Base-by-base conservation (phyloP, 2,797 vertebrate species). In the Caiman crocodilus region DNA sequence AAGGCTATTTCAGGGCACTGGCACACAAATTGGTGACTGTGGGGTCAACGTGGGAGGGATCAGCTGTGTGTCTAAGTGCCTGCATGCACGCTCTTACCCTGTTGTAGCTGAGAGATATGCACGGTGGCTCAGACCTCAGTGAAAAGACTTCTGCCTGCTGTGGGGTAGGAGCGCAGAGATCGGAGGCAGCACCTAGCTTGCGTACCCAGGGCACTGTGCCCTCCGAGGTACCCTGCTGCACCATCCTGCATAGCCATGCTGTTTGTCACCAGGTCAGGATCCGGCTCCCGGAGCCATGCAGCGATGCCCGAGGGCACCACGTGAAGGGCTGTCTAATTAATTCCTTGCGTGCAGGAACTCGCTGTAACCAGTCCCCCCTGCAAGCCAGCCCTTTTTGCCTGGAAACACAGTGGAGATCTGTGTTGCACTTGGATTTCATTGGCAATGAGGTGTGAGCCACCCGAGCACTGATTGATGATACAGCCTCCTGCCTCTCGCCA, bases 281-380 rank as follows among this genome's bases (percentile, higher is more conserved):
- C 60, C 0, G 0, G 5, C 28, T 6, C 32, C 13, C 63, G 63
- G 28, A 67, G n/a, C 17, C n/a, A 32, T 1, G 30, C 17, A 67
- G 64, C 1, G 58, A 63, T 59, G 64, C 64, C 79, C 18, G 76
- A 28, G 89, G 74, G 42, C 30, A 63, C 85, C 32, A 50, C 7
- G 61, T 42, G 64, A 71, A 32, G 74, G 79, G 13, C 55, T 78
- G 50, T 42, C 74, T 90, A 82, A 86, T 82, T 90, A 90, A 86
- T 86, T 91, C 87, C 88, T 57, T 6, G 9, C 79, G 32, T 21
- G 3, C 77, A 60, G 35, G 15, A 88, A 4, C 32, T 55, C 6
- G 0, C 21, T 89, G 5, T 56, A 87, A 28, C n/a, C 69, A 90
- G 32, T 90, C 71, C 25, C 3, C 56, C 84, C 50, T 50, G 6